Conservation (phyloP, 2,888 invertebrate genomes). For the Endomychus coccineus region DNA sequence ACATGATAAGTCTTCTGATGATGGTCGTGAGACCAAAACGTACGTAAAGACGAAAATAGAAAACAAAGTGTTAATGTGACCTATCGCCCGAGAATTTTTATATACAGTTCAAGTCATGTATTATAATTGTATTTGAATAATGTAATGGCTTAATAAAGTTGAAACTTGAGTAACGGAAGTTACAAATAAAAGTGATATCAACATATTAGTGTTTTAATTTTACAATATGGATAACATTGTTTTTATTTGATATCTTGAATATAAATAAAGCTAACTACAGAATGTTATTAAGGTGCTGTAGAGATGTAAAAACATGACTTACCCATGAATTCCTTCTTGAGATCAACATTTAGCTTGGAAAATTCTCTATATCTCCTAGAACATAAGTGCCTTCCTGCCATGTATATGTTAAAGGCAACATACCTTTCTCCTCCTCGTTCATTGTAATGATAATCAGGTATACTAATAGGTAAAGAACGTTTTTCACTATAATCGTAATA, state of each 20-base stretch:
- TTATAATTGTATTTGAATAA: neutral
- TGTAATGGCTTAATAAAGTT: neutral
- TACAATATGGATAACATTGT: too few relatives aligned
- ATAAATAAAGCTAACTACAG: too few relatives aligned
- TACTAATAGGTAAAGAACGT: conserved; percentile 76
- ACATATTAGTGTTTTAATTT: too few relatives aligned
- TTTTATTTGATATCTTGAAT: too few relatives aligned
- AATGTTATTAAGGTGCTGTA: too few relatives aligned
- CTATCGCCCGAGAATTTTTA: too few relatives aligned
- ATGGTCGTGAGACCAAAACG: too few relatives aligned
- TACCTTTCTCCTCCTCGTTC: conserved; percentile 83
- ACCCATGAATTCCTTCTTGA: conserved; percentile 91
- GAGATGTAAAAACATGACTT: conserved; percentile 19
- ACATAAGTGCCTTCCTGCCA: conserved; percentile 97
- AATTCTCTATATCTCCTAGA: conserved; percentile 95
- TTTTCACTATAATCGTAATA: conserved; percentile 93
- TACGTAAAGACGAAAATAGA: too few relatives aligned
- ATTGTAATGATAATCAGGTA: conserved; percentile 91
- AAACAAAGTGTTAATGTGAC: too few relatives aligned
- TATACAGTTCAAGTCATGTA: neutral
- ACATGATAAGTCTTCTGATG: too few relatives aligned
- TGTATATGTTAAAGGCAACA: conserved; percentile 96
- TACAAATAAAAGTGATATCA: too few relatives aligned
- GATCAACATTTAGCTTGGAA: conserved; percentile 74
- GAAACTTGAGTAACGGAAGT: too few relatives aligned